These are phyloP conservation scores for Cheumatopsyche charites DNA, from an alignment of 1,140 invertebrate genomes.

Conservation along the genomic window DNA sequence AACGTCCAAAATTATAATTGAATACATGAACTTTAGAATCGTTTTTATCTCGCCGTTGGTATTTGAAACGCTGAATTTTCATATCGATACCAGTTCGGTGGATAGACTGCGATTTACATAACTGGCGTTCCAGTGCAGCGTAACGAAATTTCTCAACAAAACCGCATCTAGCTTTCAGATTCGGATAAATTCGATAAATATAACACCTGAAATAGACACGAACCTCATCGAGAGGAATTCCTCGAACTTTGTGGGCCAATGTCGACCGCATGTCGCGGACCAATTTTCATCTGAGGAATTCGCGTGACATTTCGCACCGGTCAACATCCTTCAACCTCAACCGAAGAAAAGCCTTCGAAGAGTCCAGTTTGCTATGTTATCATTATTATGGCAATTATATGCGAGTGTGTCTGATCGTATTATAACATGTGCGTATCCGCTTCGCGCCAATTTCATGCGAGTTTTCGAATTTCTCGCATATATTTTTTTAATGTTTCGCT, in stretches of 20 bases:
- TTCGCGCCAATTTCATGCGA: no score
- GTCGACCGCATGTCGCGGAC: slow-evolving; percentile 18
- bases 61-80: slow-evolving; percentile 1
- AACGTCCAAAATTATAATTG: no score
- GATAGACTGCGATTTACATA: not conserved
- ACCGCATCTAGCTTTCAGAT: no score
- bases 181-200: no score
- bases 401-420: no score
- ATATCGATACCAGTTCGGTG: not conserved
- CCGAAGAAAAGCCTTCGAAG: slow-evolving; percentile 2
- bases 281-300: slow-evolving; percentile 31
- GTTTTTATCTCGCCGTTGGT: not conserved
- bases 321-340: slow-evolving; percentile 23
- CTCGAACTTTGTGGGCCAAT: slow-evolving; percentile 24
- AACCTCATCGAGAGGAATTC: not conserved
- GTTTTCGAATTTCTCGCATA: no score
- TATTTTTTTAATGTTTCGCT: no score
- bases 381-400: no score
- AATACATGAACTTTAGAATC: not conserved
- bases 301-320: slow-evolving; percentile 20
- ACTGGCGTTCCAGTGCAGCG: not conserved
- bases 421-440: no score
- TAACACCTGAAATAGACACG: no score
- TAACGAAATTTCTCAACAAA: no score
- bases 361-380: not conserved